Conservation (phyloP, 1,140 invertebrate species). For the Rhizoglyphus robini region DNA sequence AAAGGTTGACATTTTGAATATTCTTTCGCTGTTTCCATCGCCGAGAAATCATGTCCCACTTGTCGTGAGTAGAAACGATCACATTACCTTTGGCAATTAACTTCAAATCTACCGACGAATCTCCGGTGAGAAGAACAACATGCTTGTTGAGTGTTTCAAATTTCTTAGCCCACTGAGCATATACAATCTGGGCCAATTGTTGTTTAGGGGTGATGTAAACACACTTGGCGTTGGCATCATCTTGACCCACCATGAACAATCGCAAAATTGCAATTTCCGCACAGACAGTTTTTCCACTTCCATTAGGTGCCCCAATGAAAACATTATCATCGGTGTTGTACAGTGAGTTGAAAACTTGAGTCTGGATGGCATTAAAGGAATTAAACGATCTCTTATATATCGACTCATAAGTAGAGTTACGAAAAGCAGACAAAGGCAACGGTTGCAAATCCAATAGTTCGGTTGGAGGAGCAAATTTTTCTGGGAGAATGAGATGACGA, state of each 20-base stretch:
- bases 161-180: constrained; percentile 76
- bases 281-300: constrained; percentile 90
- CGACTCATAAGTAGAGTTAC: constrained; percentile 69
- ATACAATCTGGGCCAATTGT: constrained; percentile 76
- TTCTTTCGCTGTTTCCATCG: constrained; percentile 98
- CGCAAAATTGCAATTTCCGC: constrained; percentile 92
- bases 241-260: constrained; percentile 55
- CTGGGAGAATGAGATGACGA: constrained; percentile 88
- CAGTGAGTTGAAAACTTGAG: constrained; percentile 96
- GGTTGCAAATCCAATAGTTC: constrained; percentile 96
- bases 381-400: constrained; percentile 73
- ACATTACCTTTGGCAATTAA: constrained; percentile 64
- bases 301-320: constrained; percentile 92
- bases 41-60: constrained; percentile 95
- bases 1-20: constrained; percentile 89
- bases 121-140: constrained; percentile 83
- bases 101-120: constrained; percentile 93
- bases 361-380: constrained; percentile 98
- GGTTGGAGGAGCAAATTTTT: constrained; percentile 94
- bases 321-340: constrained; percentile 99
- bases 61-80: constrained; percentile 89
- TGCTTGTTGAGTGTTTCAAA: constrained; percentile 67
- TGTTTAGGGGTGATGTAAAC: constrained; percentile 90
- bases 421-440: constrained; percentile 54
- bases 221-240: constrained; percentile 43